Conservation (phyloP, 2,113 vertebrate species). For the Chamaea fasciata region DNA sequence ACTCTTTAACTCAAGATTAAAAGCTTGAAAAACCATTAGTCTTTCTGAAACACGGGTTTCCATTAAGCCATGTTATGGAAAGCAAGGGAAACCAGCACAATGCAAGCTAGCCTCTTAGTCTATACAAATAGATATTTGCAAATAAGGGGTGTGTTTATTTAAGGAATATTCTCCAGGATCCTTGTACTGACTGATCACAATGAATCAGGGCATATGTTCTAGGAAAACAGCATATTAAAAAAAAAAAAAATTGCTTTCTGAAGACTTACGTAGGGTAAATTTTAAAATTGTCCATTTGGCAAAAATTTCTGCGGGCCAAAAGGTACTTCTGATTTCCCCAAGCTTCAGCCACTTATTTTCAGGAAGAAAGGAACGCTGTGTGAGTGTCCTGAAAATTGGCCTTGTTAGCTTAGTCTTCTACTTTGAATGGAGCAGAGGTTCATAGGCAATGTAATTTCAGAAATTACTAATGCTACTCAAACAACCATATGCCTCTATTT, state of each 20-base stretch:
- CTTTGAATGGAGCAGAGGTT: not conserved
- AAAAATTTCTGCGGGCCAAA: not conserved
- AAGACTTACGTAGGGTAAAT: not conserved
- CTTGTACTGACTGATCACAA: fast-evolving
- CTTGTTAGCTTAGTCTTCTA: not conserved
- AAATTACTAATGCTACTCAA: constrained; percentile 35
- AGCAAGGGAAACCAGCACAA: not conserved
- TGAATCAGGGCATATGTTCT: not conserved
- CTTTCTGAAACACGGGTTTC: not conserved
- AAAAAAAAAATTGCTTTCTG: not conserved
- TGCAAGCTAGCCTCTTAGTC: not conserved
- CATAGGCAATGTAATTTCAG: not conserved
- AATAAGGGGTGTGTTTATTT: not conserved
- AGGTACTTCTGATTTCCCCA: not conserved
- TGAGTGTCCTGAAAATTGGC: not conserved
- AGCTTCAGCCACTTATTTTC: not conserved
- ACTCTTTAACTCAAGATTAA: not conserved
- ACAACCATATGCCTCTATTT: constrained; percentile 20
- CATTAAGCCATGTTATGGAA: not conserved
- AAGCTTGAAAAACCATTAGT: not conserved
- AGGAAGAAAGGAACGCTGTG: constrained; percentile 3
- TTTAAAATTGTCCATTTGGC: not conserved
- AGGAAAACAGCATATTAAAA: not conserved
- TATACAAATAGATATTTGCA: not conserved
- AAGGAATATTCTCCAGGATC: not conserved